A percentile compares a stretch with the other conserved stretches of the same genome.
Conservation (phyloP, 2,888 invertebrate genomes). For the Autographa pulchrina region DNA sequence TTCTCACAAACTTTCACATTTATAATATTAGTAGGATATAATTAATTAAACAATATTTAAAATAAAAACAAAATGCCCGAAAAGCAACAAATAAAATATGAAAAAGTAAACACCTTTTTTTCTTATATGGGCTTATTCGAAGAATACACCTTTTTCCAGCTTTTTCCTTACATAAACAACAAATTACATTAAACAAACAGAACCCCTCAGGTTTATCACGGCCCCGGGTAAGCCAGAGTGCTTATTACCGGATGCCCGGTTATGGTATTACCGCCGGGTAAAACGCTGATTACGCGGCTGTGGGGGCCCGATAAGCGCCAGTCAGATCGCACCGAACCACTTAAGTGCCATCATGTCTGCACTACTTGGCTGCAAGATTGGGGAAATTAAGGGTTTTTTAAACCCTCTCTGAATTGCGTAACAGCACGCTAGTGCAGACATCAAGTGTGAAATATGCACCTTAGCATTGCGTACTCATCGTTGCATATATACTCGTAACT, state of each 20-base stretch:
- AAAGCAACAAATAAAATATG: no score
- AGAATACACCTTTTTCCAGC: not conserved
- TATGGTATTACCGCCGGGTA: conserved; percentile 34
- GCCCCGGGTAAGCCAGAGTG: conserved; percentile 25
- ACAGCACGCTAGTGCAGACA: not conserved
- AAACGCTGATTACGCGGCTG: conserved; percentile 53
- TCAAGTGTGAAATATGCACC: not conserved
- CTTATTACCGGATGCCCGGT: conserved; percentile 42
- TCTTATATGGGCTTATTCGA: not conserved
- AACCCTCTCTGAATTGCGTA: not conserved
- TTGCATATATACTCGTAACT: no score
- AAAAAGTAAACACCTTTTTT: no score
- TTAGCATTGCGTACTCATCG: no score
- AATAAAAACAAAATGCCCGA: no score
- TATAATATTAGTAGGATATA: no score
- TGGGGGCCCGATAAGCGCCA: conserved; percentile 52
- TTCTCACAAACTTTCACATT: no score
- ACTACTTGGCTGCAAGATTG: conserved; percentile 24
- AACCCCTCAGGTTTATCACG: conserved; percentile 35
- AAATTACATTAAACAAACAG: conserved; percentile 32
- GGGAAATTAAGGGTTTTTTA: not conserved
- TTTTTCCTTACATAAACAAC: conserved; percentile 12
- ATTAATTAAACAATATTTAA: no score
- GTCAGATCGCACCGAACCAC: conserved; percentile 10
- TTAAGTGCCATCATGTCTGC: conserved; percentile 26